These are phyloP conservation scores for Apocheima hispidaria DNA, from an alignment of 2,888 invertebrate species.

Conservation along the genomic window DNA sequence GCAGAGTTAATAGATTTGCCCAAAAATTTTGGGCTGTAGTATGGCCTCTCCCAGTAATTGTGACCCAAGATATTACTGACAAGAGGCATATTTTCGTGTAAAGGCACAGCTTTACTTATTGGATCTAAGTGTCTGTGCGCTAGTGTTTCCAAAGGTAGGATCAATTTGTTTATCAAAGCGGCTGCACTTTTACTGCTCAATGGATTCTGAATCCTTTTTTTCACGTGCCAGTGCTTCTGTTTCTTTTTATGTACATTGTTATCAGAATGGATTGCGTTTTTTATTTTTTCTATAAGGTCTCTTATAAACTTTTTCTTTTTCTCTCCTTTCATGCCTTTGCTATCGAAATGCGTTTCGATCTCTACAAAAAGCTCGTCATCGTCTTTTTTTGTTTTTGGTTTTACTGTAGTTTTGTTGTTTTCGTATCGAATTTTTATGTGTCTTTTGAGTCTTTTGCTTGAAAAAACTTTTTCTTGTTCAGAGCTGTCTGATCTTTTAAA, in stretches of 20 bases:
- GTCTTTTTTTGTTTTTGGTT: conserved; percentile 49
- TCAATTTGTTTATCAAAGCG: conserved; percentile 47
- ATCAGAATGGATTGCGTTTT: conserved; percentile 68
- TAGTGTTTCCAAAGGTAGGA: conserved; percentile 45
- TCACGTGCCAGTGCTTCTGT: conserved; percentile 57
- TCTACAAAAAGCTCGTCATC: conserved; percentile 77
- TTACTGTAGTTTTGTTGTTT: conserved; percentile 39
- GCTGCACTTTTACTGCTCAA: conserved; percentile 50
- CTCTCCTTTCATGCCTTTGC: conserved; percentile 70
- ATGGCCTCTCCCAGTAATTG: conserved; percentile 53
- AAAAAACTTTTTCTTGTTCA: conserved; percentile 23
- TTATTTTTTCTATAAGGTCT: conserved; percentile 72
- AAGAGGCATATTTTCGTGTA: conserved; percentile 46
- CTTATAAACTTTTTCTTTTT: conserved; percentile 71
- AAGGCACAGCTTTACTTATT: conserved; percentile 57
- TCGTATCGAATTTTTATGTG: conserved; percentile 65
- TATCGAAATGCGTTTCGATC: conserved; percentile 79
- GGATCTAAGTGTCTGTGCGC: conserved; percentile 62
- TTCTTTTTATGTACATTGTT: conserved; percentile 50
- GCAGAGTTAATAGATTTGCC: conserved; percentile 71
- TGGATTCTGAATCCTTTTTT: conserved; percentile 68
- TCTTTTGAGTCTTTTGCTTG: conserved; percentile 63
- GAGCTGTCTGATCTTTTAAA: conserved; percentile 24
- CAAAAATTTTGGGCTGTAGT: conserved; percentile 60
- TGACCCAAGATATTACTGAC: conserved; percentile 54